These are phyloP conservation scores for Proterorhinus semilunaris DNA, from an alignment of 2,113 vertebrate genomes.

Conservation along the genomic window DNA sequence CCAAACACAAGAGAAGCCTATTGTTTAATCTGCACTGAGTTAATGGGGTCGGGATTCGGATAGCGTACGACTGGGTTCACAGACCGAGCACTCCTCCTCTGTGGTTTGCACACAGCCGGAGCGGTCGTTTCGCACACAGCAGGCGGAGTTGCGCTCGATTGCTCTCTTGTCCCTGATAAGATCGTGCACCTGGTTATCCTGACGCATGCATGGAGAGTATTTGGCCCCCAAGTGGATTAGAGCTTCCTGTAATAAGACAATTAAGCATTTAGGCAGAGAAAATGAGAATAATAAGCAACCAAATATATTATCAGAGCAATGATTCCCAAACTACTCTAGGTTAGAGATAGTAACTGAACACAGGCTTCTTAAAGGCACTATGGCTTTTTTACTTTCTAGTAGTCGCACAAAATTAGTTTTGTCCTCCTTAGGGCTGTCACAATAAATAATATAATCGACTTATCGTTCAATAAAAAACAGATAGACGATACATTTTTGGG, in stretches of 20 bases:
- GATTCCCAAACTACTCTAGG: background rate
- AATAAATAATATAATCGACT: too few species aligned
- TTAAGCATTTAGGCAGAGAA: background rate
- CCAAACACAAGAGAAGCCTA: constrained; percentile 10
- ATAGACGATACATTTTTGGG: too few species aligned
- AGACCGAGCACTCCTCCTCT: constrained; percentile 94
- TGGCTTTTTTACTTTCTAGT: too few species aligned
- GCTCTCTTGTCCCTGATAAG: constrained; percentile 86
- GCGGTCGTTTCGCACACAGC: constrained; percentile 95
- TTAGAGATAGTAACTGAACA: background rate
- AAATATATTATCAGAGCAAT: background rate
- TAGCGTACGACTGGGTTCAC: constrained; percentile 35
- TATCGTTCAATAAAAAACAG: too few species aligned
- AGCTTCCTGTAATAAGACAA: constrained; percentile 78
- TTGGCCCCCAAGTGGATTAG: constrained; percentile 98
- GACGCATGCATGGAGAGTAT: constrained; percentile 97
- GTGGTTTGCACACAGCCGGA: constrained; percentile 94
- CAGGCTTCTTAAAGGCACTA: too few species aligned
- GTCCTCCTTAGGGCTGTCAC: background rate
- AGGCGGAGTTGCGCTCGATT: constrained; percentile 90
- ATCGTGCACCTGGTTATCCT: constrained; percentile 90
- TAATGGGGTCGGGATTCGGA: constrained; percentile 2
- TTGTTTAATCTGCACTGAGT: background rate
- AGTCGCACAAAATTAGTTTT: background rate
- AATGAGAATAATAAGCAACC: background rate